Percentiles rank a stretch among this genome's conserved stretches.
Conservation (phyloP, 2,113 vertebrate genomes). For the Phycodurus eques region DNA sequence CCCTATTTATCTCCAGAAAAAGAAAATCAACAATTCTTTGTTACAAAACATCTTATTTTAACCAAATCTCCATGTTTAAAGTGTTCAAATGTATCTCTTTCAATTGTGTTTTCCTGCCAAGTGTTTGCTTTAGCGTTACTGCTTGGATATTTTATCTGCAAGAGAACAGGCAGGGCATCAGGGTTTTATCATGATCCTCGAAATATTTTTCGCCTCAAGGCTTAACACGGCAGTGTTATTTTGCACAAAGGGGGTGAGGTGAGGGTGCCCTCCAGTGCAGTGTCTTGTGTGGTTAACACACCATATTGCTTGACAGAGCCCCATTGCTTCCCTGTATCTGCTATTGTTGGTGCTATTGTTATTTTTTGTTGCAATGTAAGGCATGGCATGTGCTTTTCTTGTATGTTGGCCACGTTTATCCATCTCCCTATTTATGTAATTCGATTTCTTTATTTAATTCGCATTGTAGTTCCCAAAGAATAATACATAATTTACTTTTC, state of each 20-base stretch:
- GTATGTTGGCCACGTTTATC: background rate
- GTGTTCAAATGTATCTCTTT: background rate
- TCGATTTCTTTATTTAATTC: background rate
- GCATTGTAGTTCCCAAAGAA: background rate
- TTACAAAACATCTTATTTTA: background rate
- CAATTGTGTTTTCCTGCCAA: conserved; percentile 1
- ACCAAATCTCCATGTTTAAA: conserved; percentile 9
- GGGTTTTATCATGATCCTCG: conserved; percentile 41
- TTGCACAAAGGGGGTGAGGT: background rate
- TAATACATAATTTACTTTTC: background rate
- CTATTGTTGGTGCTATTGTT: conserved; percentile 14
- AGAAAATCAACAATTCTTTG: background rate
- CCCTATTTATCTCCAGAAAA: too few species aligned
- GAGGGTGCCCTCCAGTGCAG: conserved; percentile 15
- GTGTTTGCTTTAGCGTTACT: conserved; percentile 14
- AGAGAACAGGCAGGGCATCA: conserved; percentile 28
- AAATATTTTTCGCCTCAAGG: conserved; percentile 38
- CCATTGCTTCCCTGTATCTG: background rate
- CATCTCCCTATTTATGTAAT: background rate
- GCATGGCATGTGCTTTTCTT: conserved; percentile 3
- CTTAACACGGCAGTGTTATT: conserved; percentile 24
- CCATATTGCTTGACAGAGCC: conserved; percentile 9
- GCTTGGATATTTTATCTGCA: conserved; percentile 6
- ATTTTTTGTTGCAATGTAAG: conserved; percentile 6
- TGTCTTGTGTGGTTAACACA: conserved; percentile 14